Base-by-base conservation (phyloP, 35 echinoderm and acorn worm genomes). In the Chiridota heheva region DNA sequence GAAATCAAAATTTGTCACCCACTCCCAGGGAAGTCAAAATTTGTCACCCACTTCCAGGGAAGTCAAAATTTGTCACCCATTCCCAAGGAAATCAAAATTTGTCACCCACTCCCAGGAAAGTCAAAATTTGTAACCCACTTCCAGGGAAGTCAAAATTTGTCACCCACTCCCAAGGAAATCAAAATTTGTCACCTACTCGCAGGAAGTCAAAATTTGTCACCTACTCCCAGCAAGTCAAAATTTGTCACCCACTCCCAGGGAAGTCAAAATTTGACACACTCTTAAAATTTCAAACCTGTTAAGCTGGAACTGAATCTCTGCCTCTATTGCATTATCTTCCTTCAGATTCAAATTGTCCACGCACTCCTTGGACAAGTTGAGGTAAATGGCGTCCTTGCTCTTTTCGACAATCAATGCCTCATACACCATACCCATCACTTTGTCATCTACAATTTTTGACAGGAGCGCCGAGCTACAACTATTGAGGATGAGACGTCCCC, bases 251-350 rank as follows among this genome's bases (percentile, higher is more conserved):
- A n/a, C n/a, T n/a, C n/a, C n/a, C n/a, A n/a, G n/a, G n/a, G n/a
- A n/a, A n/a, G n/a, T n/a, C 47, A 53, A 53, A 53, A 53, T n/a
- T 10, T 53, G 10, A 12, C 10, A 12, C 10, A 12, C 10, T 10
- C n/a, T n/a, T n/a, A n/a, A n/a, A n/a, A n/a, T n/a, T n/a, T n/a
- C 83, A 40, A 28, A 92, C 95, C 95, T 85, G 57, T 92, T 98
- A 8, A 98, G 64, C 76, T 98, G 95, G 53, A 98, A 98, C 69
- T 98, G 95, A 1, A 98, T 42, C 58, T 98, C 89, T 20, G 81
- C 84, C 37, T 86, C 86, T 15, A 91, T 22, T 67, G 88, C 85
- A 13, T 66, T 87, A 70, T 91, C 85, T 18, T 72, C 70, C 66
- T 83, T 91, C 42, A 98, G 33, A 12, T 81, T 56, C 40, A 91